Percentiles rank a stretch among this genome's conserved stretches.
Evolutionary conservation across 1,140 invertebrate species (phyloP).

Genomic region (Papilio polytes): DNA sequence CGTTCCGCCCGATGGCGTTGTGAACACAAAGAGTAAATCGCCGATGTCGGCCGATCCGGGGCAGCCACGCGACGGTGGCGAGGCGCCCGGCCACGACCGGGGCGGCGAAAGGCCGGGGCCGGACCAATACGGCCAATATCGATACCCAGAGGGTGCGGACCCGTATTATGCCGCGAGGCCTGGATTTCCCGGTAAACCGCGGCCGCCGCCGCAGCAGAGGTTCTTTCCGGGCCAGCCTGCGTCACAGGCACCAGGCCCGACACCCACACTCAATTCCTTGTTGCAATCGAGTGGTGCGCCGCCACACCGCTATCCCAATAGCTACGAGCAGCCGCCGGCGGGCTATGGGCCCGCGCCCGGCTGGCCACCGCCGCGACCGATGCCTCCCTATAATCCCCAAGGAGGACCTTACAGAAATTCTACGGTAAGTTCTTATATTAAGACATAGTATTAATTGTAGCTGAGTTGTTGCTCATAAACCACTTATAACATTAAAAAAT

Average conservation of each 20-base stretch:
- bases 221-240: constrained; percentile 87
- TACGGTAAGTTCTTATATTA: constrained; percentile 67
- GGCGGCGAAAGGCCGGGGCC: constrained; percentile 67
- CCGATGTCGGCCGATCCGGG: constrained; percentile 79
- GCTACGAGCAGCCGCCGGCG: constrained; percentile 76
- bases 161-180: constrained; percentile 75
- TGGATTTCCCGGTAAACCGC: constrained; percentile 79
- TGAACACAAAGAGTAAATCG: constrained; percentile 83
- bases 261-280: constrained; percentile 95
- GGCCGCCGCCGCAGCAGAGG: constrained; percentile 81
- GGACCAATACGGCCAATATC: constrained; percentile 77
- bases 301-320: constrained; percentile 83
- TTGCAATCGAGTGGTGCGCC: constrained; percentile 92
- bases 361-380: constrained; percentile 78
- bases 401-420: constrained; percentile 80
- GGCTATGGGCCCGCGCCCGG: constrained; percentile 74
- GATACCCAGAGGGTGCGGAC: constrained; percentile 75
- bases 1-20: constrained; percentile 81
- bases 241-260: constrained; percentile 92
- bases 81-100: constrained; percentile 75
- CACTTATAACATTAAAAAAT: neutral
- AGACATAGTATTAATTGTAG: neutral
- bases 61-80: constrained; percentile 74
- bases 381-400: constrained; percentile 83
- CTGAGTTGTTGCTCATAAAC: neutral